Base-by-base conservation (phyloP, 2,797 vertebrate genomes). In the Sebastes iracundus region DNA sequence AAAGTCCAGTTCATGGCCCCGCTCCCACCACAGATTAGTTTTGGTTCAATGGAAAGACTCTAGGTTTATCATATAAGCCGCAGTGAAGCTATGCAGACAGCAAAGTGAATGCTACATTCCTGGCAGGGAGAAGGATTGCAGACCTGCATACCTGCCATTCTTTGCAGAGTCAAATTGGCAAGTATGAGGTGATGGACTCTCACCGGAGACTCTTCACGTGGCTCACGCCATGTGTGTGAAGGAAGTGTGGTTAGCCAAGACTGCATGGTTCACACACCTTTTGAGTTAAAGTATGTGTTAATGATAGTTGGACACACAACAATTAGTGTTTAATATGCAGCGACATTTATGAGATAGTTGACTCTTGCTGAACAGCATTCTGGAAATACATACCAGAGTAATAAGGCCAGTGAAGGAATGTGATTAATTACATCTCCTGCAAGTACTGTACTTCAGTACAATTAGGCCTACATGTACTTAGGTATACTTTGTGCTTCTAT, bases 71-170 rank as follows among this genome's bases (percentile, higher is more conserved):
- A 59, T 5, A 3, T 74, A 88, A 89, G 77, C 72, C 14, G 3
- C 6, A 5, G 18, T 55, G 80, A 88, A 72, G 79, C 74, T 81
- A 58, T 74, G 84, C 81, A 79, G 87, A 75, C 69, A 25, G 52
- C 72, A 71, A 28, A 68, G 84, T 85, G 87, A 87, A 80, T 25
- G 63, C 35, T 28, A 14, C 87, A 87, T 93, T 94, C 91, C 84
- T 77, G 74, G 27, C 78, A 75, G n/a, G 28, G 35, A 56, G 86
- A 88, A 16, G 77, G 63, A 84, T 63, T 5, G 66, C 88, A 88
- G 87, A 90, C 81, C 83, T 88, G 88, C 90, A 92, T 94, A 81
- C 87, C 83, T 87, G 73, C 63, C 86, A 88, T 93, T 90, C 86
- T 68, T 87, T 3, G 3, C 68, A 72, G 25, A 72, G 68, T 77